These are phyloP conservation scores for Stichodactyla helianthus DNA, from an alignment of 64 coral and sea anemone species.

Conservation along the genomic window DNA sequence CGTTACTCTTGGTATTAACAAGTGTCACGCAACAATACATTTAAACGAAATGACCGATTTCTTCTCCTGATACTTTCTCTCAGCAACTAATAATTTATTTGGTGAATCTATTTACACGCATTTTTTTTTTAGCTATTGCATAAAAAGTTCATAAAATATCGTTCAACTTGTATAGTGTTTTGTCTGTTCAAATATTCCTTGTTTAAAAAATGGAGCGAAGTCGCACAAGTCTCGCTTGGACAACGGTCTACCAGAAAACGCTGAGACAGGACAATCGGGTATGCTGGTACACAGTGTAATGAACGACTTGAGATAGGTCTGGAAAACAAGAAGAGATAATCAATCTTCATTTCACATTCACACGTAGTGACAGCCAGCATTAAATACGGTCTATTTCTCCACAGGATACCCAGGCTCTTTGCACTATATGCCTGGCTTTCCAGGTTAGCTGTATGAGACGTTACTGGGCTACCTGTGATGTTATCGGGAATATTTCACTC, in stretches of 20 bases:
- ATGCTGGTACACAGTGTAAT: conserved; percentile 69
- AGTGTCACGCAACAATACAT: not conserved
- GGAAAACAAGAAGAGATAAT: not conserved
- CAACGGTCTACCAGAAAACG: conserved; percentile 53
- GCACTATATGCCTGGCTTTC: too few species aligned
- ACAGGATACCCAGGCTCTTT: not conserved
- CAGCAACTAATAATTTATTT: not conserved
- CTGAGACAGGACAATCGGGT: conserved; percentile 72
- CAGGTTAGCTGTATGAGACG: not conserved
- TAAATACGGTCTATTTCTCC: too few species aligned
- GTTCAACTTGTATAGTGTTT: conserved; percentile 57
- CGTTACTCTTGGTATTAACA: not conserved
- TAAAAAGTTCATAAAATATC: not conserved
- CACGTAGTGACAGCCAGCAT: too few species aligned
- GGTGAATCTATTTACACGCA: not conserved
- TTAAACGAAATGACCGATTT: not conserved
- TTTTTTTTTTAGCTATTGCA: not conserved
- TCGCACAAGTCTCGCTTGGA: conserved; percentile 89
- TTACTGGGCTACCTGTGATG: not conserved
- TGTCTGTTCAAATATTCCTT: conserved; percentile 98
- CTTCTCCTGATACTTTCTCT: not conserved
- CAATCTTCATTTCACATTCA: too few species aligned
- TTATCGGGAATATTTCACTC: not conserved
- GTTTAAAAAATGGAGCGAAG: conserved; percentile 95
- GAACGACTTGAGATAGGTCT: conserved; percentile 84